phyloP scores from a whole-genome alignment of 53 echinoderm and acorn worm genomes.

The Temnopleurus reevesii region DNA sequence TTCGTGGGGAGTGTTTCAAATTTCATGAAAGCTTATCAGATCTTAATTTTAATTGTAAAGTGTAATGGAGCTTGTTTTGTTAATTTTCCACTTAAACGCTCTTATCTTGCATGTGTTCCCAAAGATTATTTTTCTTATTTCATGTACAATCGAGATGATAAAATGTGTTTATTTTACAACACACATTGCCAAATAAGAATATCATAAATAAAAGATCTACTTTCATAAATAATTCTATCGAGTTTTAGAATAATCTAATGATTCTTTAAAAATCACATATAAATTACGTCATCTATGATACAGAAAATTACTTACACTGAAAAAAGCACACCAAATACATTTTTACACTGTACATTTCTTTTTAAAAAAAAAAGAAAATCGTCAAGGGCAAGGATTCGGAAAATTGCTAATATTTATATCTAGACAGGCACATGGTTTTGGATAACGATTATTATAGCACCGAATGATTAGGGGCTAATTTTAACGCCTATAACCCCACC shows the following conservation, averaged over 20 bases:
- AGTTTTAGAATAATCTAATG: background rate
- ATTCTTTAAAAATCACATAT: background rate
- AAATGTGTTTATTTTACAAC: background rate
- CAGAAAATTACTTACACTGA: conserved; percentile 15
- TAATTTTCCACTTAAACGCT: background rate
- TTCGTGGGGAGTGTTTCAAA: background rate
- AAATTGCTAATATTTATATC: background rate
- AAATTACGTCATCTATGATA: conserved; percentile 42
- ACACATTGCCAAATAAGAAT: background rate
- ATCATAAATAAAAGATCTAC: conserved; percentile 40
- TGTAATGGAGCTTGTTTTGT: too few relatives aligned
- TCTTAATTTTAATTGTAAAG: too few relatives aligned
- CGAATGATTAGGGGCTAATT: background rate
- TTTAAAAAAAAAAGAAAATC: background rate
- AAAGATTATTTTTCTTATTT: background rate
- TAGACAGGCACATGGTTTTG: background rate
- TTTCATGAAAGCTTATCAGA: background rate
- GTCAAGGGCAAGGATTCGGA: background rate
- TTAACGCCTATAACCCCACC: background rate
- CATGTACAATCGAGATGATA: background rate
- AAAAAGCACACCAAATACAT: background rate
- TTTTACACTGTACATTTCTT: conserved; percentile 29
- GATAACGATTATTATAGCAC: background rate
- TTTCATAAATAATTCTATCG: conserved; percentile 21
- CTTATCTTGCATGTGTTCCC: background rate